phyloP scores from a whole-genome alignment of 2,888 invertebrate genomes.

The Thelaira solivaga region DNA sequence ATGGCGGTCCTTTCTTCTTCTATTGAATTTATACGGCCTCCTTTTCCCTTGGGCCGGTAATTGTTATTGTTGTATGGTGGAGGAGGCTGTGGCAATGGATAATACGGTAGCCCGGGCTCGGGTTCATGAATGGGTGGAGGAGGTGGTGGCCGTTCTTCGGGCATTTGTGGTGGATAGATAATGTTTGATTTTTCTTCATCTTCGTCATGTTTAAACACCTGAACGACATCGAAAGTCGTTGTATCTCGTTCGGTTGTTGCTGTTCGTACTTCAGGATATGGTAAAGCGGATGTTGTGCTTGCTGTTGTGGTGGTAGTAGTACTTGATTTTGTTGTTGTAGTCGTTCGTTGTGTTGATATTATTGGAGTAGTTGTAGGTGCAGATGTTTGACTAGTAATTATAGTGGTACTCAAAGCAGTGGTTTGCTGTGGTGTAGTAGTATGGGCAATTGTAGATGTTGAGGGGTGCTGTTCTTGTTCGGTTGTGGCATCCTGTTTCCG shows the following conservation, averaged over 20 bases:
- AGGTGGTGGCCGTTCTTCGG: conserved; percentile 68
- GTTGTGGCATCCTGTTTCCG: conserved; percentile 75
- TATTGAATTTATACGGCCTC: conserved; percentile 81
- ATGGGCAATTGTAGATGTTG: conserved; percentile 67
- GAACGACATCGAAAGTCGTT: conserved; percentile 71
- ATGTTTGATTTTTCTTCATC: conserved; percentile 63
- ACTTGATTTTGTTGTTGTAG: conserved; percentile 60
- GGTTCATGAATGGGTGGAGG: conserved; percentile 65
- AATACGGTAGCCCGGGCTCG: conserved; percentile 68
- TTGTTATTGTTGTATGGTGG: conserved; percentile 74
- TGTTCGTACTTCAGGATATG: conserved; percentile 71
- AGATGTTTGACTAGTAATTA: conserved; percentile 65
- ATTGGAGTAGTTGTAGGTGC: conserved; percentile 51
- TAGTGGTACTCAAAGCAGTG: conserved; percentile 63
- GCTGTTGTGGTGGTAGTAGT: conserved; percentile 68
- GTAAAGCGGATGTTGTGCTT: conserved; percentile 69
- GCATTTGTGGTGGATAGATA: conserved; percentile 63
- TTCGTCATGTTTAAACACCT: conserved; percentile 61
- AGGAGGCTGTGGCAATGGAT: conserved; percentile 69
- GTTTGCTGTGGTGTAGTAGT: conserved; percentile 69
- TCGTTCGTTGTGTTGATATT: conserved; percentile 39
- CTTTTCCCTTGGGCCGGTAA: conserved; percentile 74
- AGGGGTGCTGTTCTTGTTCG: conserved; percentile 77
- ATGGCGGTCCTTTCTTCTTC: conserved; percentile 86
- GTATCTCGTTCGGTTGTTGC: conserved; percentile 74